Percentiles rank a stretch among this genome's conserved stretches.
These are phyloP conservation scores for Mythimna pallens DNA, from an alignment of 2,888 invertebrate species.

Conservation along the genomic window DNA sequence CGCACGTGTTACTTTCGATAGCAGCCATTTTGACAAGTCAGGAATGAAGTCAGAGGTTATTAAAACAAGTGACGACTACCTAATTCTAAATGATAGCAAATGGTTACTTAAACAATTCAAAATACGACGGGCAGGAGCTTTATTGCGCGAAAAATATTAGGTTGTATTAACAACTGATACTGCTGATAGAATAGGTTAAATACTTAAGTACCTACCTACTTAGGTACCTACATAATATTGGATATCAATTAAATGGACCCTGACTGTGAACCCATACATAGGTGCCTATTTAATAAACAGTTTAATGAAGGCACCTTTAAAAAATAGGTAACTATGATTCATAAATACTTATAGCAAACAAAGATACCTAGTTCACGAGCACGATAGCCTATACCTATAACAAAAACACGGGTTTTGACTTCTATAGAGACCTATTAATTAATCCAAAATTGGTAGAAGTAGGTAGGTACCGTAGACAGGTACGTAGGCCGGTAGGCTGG, in stretches of 20 bases:
- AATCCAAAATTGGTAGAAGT: neutral
- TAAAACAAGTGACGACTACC: conserved; percentile 24
- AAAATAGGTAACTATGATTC: conserved; percentile 9
- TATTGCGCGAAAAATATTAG: conserved; percentile 5
- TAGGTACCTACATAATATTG: too few species aligned
- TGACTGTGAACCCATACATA: neutral
- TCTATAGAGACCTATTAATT: neutral
- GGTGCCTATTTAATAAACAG: neutral
- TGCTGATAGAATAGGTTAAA: too few species aligned
- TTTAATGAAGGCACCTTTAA: conserved; percentile 9
- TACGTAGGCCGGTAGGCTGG: neutral
- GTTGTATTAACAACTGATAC: neutral
- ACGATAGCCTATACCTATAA: neutral
- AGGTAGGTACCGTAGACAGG: too few species aligned
- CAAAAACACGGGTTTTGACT: conserved; percentile 21
- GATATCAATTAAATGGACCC: neutral
- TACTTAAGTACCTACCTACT: too few species aligned
- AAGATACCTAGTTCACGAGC: conserved; percentile 5
- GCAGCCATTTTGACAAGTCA: conserved; percentile 55
- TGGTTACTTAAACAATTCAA: too few species aligned
- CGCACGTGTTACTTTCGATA: conserved; percentile 52
- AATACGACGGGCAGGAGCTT: neutral
- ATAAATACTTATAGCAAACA: neutral
- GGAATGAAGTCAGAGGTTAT: conserved; percentile 46
- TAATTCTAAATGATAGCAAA: conserved; percentile 22